Base-by-base conservation (phyloP, 2,888 invertebrate species). In the Panopea generosa region DNA sequence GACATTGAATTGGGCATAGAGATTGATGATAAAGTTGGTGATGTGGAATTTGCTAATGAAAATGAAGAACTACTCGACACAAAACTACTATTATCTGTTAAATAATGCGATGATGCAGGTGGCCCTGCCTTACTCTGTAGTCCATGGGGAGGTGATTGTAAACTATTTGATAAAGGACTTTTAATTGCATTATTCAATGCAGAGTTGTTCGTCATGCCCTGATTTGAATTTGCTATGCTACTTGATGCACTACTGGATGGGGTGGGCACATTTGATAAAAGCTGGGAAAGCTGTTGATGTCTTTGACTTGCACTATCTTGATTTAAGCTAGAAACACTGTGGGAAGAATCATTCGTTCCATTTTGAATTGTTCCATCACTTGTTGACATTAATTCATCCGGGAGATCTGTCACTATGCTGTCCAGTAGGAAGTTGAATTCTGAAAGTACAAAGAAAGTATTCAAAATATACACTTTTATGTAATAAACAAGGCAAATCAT, bases 191-290 rank as follows among this genome's bases (percentile, higher is more conserved):
- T 89, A 57, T 82, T 83, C 49, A 82, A 74, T 63, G 76, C 83
- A 40, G 66, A 59, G 69, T 67, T 78, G 55, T 72, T 76, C 29
- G 77, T 72, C 69, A 84, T 86, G 29, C 85, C 85, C 62, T 84
- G 77, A 75, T 78, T 85, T 40, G 88, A 66, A 62, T 79, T 82
- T 26, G 76, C 60, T 63, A 77, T 74, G 55, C 74, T 75, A 72
- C 71, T 84, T n/a, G 62, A 75, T 71, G 94, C 94, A 74, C 84
- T 82, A 65, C 78, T 78, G 33, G 82, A 84, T 55, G 86, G 83
- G 40, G 87, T 85, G 33, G 86, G 85, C 56, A 87, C 79, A 18
- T 83, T 83, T 2, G 88, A 84, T 63, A 90, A 77, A 18, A 90
- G 82, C 70, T 90, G 89, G 20, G 89, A 86, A 50, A 90, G 75